phyloP scores from a whole-genome alignment of 2,797 vertebrate species.

The Morelia viridis region DNA sequence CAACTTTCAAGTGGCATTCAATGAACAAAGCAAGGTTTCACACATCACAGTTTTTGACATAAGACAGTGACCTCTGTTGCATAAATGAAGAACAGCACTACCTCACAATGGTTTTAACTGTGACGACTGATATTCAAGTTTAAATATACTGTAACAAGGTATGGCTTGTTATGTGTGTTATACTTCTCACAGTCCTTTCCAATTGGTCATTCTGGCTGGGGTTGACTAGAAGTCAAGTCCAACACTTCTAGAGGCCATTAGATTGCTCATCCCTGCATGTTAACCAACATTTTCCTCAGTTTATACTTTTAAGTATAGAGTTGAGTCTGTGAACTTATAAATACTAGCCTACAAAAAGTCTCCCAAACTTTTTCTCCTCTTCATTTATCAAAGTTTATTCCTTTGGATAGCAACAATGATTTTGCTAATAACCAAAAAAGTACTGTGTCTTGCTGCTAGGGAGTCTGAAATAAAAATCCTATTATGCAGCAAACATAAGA shows the following conservation, averaged over 20 bases:
- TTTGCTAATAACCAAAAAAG: background rate
- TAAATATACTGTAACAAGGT: accelerated
- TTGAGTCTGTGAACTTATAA: constrained; percentile 26
- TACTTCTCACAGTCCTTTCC: background rate
- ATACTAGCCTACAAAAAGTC: constrained; percentile 14
- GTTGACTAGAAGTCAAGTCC: background rate
- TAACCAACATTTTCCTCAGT: constrained; percentile 46
- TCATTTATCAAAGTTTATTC: constrained; percentile 30
- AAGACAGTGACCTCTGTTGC: constrained; percentile 48
- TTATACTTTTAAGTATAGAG: constrained; percentile 44
- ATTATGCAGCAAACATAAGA: background rate
- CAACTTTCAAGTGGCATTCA: constrained; percentile 22
- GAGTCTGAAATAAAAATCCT: constrained; percentile 32
- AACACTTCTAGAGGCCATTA: background rate
- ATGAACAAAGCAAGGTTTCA: background rate
- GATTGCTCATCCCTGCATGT: background rate
- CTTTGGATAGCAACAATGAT: constrained; percentile 31
- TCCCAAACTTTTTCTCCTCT: background rate
- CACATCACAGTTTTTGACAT: constrained; percentile 1
- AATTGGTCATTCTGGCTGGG: background rate
- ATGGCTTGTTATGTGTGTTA: background rate
- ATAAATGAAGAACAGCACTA: constrained; percentile 23
- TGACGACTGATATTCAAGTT: background rate
- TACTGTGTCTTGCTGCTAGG: background rate
- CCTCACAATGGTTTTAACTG: constrained; percentile 32